Conservation (phyloP, 1,140 invertebrate genomes). For the Drosophila cardini region DNA sequence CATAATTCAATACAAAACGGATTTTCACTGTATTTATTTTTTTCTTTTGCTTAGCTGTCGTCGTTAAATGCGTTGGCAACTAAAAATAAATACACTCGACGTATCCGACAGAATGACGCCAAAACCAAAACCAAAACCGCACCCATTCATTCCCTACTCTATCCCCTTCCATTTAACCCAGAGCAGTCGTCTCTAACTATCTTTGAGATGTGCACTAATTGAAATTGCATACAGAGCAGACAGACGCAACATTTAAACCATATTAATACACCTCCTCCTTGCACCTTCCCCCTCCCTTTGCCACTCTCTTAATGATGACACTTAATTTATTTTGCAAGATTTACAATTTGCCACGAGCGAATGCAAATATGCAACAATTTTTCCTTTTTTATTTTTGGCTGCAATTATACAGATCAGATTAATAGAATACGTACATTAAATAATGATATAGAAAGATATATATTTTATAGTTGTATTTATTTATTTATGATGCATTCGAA, state of each 20-base stretch:
- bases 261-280: constrained; percentile 30
- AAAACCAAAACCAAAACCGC: neutral
- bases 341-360: constrained; percentile 47
- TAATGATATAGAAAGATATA: neutral
- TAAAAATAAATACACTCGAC: constrained; percentile 61
- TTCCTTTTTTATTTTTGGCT: constrained; percentile 8
- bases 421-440: constrained; percentile 3
- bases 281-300: neutral
- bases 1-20: constrained; percentile 5
- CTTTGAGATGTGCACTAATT: constrained; percentile 65
- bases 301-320: constrained; percentile 37
- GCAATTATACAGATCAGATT: constrained; percentile 21
- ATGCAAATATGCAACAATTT: constrained; percentile 47
- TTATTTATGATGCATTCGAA: constrained; percentile 62
- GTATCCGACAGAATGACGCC: constrained; percentile 7
- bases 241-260: constrained; percentile 46
- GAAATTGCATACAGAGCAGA: constrained; percentile 53
- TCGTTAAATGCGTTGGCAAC: constrained; percentile 52
- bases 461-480: constrained; percentile 22
- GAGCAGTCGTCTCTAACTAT: constrained; percentile 53
- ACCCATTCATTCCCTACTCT: constrained; percentile 1
- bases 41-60: constrained; percentile 37
- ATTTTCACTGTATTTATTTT: no score
- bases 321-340: constrained; percentile 56
- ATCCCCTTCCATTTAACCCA: neutral